These are phyloP conservation scores for Tympanuchus pallidicinctus DNA, from an alignment of 2,113 vertebrate genomes.

Conservation along the genomic window DNA sequence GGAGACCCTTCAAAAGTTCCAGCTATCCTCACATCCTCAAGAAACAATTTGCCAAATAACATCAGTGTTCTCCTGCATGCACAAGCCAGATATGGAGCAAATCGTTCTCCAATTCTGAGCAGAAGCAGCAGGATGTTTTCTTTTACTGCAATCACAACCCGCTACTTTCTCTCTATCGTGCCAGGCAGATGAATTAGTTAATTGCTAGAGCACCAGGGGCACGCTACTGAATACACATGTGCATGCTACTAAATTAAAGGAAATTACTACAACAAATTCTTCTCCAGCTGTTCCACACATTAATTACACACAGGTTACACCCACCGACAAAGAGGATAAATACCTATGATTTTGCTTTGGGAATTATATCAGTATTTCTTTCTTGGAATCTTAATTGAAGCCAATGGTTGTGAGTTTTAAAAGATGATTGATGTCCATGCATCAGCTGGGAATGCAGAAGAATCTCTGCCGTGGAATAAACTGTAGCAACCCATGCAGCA, in stretches of 20 bases:
- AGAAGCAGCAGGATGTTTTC: background rate
- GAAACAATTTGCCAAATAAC: background rate
- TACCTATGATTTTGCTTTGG: background rate
- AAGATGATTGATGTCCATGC: background rate
- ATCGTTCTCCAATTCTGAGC: background rate
- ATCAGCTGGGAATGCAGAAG: background rate
- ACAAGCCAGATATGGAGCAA: background rate
- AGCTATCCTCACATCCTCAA: background rate
- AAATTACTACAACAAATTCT: constrained; percentile 1
- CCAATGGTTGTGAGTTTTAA: background rate
- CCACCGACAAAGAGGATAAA: background rate
- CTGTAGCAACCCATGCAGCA: background rate
- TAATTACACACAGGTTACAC: constrained; percentile 7
- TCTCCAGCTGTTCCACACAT: background rate
- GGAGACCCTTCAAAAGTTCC: background rate
- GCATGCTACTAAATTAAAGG: constrained; percentile 30
- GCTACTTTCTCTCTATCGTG: background rate
- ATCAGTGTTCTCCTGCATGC: background rate
- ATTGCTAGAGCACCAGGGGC: constrained; percentile 48
- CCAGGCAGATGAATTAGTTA: constrained; percentile 47
- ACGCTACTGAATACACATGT: constrained; percentile 7
- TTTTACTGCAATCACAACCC: background rate
- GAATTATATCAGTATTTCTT: background rate
- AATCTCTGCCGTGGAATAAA: background rate
- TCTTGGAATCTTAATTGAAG: background rate